These are phyloP conservation scores for Carposina sasakii DNA, from an alignment of 1,140 invertebrate species.

Conservation along the genomic window DNA sequence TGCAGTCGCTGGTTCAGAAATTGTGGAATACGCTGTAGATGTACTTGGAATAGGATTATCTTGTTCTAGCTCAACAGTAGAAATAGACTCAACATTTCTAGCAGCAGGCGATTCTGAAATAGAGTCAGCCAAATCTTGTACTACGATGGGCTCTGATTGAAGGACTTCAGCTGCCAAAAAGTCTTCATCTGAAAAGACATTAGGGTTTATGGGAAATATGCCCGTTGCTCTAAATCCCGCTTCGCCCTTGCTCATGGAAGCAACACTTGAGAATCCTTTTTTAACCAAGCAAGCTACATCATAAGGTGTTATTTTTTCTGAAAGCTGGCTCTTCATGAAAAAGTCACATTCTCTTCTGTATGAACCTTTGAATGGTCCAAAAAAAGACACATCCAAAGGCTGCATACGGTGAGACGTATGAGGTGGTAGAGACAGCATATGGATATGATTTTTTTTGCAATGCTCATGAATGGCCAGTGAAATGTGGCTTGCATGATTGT, in stretches of 20 bases:
- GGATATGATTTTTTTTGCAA: conserved; percentile 42
- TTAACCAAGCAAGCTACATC: conserved; percentile 36
- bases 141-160: conserved; percentile 7
- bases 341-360: conserved; percentile 34
- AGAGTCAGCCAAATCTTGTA: conserved; percentile 12
- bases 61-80: conserved; percentile 9
- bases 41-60: conserved; percentile 15
- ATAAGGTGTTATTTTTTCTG: conserved; percentile 36
- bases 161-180: conserved; percentile 17
- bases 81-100: not conserved
- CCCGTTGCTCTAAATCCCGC: conserved; percentile 25
- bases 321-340: conserved; percentile 23
- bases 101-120: conserved; percentile 9
- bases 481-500: too few species aligned
- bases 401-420: conserved; percentile 23
- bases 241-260: conserved; percentile 31
- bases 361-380: conserved; percentile 20
- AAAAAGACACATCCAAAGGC: too few species aligned
- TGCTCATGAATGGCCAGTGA: conserved; percentile 53
- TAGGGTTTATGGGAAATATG: too few species aligned
- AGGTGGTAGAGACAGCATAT: conserved; percentile 23
- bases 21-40: conserved; percentile 17
- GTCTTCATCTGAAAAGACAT: too few species aligned
- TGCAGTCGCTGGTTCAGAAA: conserved; percentile 8
- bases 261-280: conserved; percentile 30